A percentile compares a stretch with the other conserved stretches of the same genome.
Evolutionary conservation across 2,113 vertebrate species (phyloP).

Genomic region (Neopipo cinnamomea): DNA sequence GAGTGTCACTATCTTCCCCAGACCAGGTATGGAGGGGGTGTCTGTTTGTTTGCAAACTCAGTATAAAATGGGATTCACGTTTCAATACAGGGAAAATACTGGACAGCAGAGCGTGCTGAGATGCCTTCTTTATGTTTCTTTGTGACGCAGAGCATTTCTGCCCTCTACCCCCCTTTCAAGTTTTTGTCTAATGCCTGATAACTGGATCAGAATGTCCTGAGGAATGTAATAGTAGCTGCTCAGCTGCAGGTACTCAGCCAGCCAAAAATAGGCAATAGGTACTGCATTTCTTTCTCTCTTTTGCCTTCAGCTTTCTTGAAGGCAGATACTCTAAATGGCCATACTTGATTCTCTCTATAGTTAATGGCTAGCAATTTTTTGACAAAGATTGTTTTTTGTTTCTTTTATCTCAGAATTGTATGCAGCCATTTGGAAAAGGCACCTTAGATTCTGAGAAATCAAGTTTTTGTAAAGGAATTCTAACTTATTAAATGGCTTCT

Average conservation of each 20-base stretch:
- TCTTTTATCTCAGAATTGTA: not conserved
- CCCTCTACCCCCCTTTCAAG: not conserved
- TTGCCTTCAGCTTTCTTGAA: not conserved
- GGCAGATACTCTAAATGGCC: not conserved
- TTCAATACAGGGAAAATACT: not conserved
- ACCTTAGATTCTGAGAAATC: not conserved
- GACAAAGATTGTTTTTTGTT: not conserved
- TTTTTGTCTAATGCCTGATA: not conserved
- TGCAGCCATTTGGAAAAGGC: not conserved
- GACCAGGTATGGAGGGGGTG: accelerated
- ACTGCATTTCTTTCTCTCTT: not conserved
- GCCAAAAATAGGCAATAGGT: not conserved
- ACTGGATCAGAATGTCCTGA: not conserved
- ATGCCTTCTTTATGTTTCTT: not conserved
- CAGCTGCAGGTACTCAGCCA: not conserved
- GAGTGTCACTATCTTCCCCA: not conserved
- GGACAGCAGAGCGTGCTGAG: not conserved
- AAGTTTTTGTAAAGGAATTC: not conserved
- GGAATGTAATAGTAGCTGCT: not conserved
- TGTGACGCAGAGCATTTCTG: not conserved
- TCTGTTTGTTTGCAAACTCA: not conserved
- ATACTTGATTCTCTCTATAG: not conserved
- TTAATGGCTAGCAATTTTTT: not conserved
- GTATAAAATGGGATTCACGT: not conserved
- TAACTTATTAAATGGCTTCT: not conserved